phyloP scores from a whole-genome alignment of 1,140 invertebrate species.

The Microvelia longipes region DNA sequence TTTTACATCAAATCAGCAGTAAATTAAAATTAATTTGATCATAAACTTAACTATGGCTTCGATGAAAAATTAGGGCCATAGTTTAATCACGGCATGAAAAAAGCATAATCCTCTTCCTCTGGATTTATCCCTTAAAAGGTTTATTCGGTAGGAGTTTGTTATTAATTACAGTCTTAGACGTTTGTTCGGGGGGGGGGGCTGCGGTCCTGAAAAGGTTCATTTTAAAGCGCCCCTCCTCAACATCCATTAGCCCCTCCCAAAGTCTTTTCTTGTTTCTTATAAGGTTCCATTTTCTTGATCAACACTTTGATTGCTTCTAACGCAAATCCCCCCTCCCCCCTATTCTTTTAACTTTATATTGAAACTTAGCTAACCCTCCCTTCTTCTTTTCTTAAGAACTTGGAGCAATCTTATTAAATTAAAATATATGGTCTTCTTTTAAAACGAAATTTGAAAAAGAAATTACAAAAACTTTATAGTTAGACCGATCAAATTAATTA shows the following conservation, averaged over 20 bases:
- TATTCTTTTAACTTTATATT: background rate
- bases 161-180: slow-evolving; percentile 2
- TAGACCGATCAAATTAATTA: too few species aligned
- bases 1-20: too few species aligned
- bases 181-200: background rate
- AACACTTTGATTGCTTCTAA: background rate
- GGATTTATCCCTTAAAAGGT: slow-evolving; percentile 4
- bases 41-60: too few species aligned
- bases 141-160: slow-evolving; percentile 3
- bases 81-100: too few species aligned
- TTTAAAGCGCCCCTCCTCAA: background rate
- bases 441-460: too few species aligned
- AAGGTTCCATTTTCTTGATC: background rate
- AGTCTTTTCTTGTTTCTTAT: background rate
- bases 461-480: too few species aligned
- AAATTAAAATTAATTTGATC: too few species aligned
- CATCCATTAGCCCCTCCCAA: background rate
- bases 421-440: background rate
- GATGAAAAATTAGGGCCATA: too few species aligned
- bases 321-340: background rate
- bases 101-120: background rate
- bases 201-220: background rate
- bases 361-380: background rate
- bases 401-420: background rate
- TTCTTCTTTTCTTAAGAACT: background rate